Base-by-base conservation (phyloP, 2,888 invertebrate species). In the Tholera decimalis region DNA sequence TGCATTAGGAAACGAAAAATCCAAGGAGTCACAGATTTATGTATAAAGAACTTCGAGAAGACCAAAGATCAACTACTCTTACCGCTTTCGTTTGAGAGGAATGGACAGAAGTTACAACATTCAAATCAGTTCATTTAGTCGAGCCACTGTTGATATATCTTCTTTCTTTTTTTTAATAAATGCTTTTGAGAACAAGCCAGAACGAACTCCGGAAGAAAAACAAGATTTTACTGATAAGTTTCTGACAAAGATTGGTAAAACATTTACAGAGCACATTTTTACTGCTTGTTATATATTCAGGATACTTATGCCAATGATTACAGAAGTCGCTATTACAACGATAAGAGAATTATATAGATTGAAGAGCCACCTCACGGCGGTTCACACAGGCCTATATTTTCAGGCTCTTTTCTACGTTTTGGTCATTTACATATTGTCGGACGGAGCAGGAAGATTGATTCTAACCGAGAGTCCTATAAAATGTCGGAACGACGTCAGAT, bases 301-400 rank as follows among this genome's bases (percentile, higher is more conserved):
- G 47, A 50, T 46, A 7, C 26, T 85, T 2, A 37, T 87, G 65
- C 59, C 0, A 58, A 28, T 24, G 78, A 84, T 56, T 33, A 75
- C 79, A 49, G 61, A 77, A 56, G 56, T 76, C 1, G 69, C 71
- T 0, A 83, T 82, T 61, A 73, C 77, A 24, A 68, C 83, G 2
- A 49, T 85, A 18, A 82, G 77, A 50, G 79, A 85, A 49, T 43
- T 88, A 39, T 84, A 84, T 47, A 73, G 79, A 61, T 57, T 89
- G 39, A 85, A 79, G 44, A 83, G 80, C 5, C 70, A 77, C 33
- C 53, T 89, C n/a, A 86, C 76, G 30, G 65, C 74, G 22, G 65
- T 78, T 11, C 87, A 87, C 64, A 88, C 89, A 4, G 84, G 86
- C 3, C 57, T 84, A 4, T 69, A 86, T 55, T 89, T 85, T 53